These are phyloP conservation scores for Drosophila melanogaster DNA, from an alignment of 1,140 invertebrate genomes.

Conservation along the genomic window Release_6_plus_ISO1_MT NT_033779.5:18709501-18710000, in stretches of 20 bases:
- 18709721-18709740: conserved; percentile 80
- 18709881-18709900: conserved; percentile 76
- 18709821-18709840: conserved; percentile 77
- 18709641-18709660: conserved; percentile 64
- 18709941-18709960: conserved; percentile 77
- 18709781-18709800: conserved; percentile 45
- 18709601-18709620: conserved; percentile 70
- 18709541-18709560: conserved; percentile 77
- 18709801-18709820: conserved; percentile 70
- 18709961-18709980: conserved; percentile 54
- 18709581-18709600: conserved; percentile 71
- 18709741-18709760: conserved; percentile 81
- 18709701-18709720: conserved; percentile 66
- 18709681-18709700: conserved; percentile 73
- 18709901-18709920: conserved; percentile 57
- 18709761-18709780: conserved; percentile 61
- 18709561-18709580: conserved; percentile 78
- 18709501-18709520: too few species aligned
- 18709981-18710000: conserved; percentile 51
- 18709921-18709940: conserved; percentile 60
- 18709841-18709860: conserved; percentile 76
- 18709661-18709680: conserved; percentile 75
- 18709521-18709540: not conserved
- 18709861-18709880: conserved; percentile 81
- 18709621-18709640: conserved; percentile 73